Conservation (phyloP, 1,140 invertebrate species). For the Coptotermes formosanus region DNA sequence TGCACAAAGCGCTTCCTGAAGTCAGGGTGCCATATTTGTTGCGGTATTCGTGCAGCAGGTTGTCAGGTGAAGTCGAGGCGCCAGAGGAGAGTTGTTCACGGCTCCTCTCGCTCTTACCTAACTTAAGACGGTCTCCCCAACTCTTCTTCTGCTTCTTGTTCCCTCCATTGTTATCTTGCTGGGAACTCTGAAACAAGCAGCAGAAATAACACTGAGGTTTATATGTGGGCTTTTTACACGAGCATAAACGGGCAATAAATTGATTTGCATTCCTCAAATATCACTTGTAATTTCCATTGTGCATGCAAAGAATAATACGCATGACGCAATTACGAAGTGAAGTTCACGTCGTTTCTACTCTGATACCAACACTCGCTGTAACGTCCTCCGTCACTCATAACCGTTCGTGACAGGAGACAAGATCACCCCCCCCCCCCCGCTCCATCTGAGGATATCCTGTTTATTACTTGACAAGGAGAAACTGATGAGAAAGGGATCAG, state of each 20-base stretch:
- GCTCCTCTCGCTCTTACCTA: slow-evolving; percentile 39
- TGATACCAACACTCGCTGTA: no score
- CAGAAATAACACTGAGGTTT: no score
- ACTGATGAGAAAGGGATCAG: neutral
- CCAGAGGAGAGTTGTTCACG: slow-evolving; percentile 44
- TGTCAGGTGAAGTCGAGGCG: slow-evolving; percentile 21
- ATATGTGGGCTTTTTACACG: no score
- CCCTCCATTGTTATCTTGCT: neutral
- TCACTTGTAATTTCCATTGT: no score
- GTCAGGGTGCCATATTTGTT: slow-evolving; percentile 46
- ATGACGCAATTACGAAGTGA: no score
- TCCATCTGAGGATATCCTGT: neutral
- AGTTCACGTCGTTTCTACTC: no score
- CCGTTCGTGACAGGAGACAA: no score
- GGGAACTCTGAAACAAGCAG: neutral
- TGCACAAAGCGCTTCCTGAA: slow-evolving; percentile 60
- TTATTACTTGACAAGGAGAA: neutral
- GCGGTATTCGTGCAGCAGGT: slow-evolving; percentile 34
- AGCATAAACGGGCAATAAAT: no score
- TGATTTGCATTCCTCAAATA: no score
- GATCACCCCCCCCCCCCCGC: no score
- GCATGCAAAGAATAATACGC: no score
- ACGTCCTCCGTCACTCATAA: no score
- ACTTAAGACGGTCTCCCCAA: slow-evolving; percentile 50
- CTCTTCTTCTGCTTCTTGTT: slow-evolving; percentile 50